Base-by-base conservation (phyloP, 2,113 vertebrate genomes). In the Gobius niger region DNA sequence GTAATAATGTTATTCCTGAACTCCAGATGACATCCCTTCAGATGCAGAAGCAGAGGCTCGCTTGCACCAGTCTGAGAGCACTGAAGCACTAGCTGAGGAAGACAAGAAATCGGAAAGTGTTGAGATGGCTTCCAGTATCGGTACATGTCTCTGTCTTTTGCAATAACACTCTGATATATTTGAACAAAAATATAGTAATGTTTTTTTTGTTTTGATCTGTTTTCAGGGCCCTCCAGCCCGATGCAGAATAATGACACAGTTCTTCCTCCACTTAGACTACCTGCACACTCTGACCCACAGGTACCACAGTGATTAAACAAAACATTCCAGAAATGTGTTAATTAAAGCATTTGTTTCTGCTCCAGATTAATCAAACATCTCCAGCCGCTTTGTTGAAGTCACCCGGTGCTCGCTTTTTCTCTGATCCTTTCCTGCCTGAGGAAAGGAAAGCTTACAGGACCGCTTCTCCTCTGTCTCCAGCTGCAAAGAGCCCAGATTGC, bases 1-100 rank as follows among this genome's bases (percentile, higher is more conserved):
- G 34, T 72, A 4, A 60, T 44, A 24, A 40, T 44, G 47, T 8
- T 63, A 0, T 56, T 18, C 63, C 74, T 53, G 47, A 34, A 67
- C 84, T 83, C 54, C 90, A 92, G 96, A 97, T 1, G 95, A 97
- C 78, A 93, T 95, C 73, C 93, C 95, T 0, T 98, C 95, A 0
- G 96, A 99, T 34, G 94, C 95, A 0, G 95, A 97, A 76, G 92
- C 94, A 0, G 95, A 96, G 82, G 94, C 93, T 40, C 92, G 81
- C 49, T 77, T 93, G 47, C 93, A 74, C 50, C 89, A 7, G 34
- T 73, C 72, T 0, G 87, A 83, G 3, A 44, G 9, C 0, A 14
- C 6, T 0, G 52, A 60, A 16, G 73, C 52, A 3, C 74, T 91
- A 71, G 80, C 91, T 1, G 92, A 92, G 47, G 87, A 93, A 7